A percentile compares a stretch with the other conserved stretches of the same genome.
Conservation (phyloP, 37 sponge, comb jelly and placozoan species). For the Haliclona indistincta region DNA sequence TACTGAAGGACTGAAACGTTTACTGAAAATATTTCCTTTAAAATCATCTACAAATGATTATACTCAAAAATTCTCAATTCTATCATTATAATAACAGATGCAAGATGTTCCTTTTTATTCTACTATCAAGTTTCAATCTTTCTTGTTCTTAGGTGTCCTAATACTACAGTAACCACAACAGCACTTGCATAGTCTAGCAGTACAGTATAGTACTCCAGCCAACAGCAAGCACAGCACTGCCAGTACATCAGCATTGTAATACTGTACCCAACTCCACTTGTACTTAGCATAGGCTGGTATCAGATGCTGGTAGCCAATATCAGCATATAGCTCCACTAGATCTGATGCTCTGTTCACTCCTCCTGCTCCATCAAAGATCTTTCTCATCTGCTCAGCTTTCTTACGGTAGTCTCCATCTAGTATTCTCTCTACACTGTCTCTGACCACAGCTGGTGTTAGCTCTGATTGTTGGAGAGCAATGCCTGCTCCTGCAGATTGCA, state of each 20-base stretch:
- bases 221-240: no score
- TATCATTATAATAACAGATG: no score
- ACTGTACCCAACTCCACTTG: constrained; percentile 60
- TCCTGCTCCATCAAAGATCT: constrained; percentile 24
- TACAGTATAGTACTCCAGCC: no score
- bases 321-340: constrained; percentile 51
- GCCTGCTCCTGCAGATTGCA: not conserved
- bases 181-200: no score
- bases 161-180: no score
- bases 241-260: constrained; percentile 63
- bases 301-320: constrained; percentile 53
- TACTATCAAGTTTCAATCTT: no score
- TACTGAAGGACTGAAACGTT: no score
- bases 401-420: not conserved
- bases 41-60: no score
- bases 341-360: constrained; percentile 47
- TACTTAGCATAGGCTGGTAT: constrained; percentile 64
- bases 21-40: no score
- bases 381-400: not conserved
- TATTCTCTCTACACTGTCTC: not conserved
- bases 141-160: no score
- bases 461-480: not conserved
- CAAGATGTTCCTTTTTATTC: no score
- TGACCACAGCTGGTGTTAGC: constrained; percentile 5
- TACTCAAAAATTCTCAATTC: no score